Conservation (phyloP, 2,113 vertebrate species). For the Ptilonorhynchus violaceus region DNA sequence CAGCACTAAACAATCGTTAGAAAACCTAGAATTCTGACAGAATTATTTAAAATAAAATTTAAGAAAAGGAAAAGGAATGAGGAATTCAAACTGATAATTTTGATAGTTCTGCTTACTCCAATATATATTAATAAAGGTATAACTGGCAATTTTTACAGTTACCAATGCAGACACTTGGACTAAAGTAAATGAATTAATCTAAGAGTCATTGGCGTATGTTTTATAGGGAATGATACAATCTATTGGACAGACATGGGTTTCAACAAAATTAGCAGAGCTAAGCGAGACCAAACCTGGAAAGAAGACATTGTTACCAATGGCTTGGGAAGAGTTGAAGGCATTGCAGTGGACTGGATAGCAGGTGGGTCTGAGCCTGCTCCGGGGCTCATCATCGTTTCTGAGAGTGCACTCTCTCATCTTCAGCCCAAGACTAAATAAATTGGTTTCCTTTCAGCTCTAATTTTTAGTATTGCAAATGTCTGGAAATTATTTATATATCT, state of each 20-base stretch:
- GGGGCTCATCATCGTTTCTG: background rate
- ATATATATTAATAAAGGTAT: background rate
- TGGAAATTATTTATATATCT: background rate
- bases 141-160: background rate
- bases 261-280: constrained; percentile 93
- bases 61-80: background rate
- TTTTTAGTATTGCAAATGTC: background rate
- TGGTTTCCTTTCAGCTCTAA: background rate
- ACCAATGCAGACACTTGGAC: background rate
- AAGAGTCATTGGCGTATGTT: background rate
- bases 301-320: constrained; percentile 95
- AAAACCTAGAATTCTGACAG: background rate
- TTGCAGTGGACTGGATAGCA: constrained; percentile 97
- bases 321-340: constrained; percentile 94
- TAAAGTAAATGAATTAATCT: background rate
- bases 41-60: background rate
- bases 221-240: constrained; percentile 92
- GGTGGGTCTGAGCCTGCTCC: constrained; percentile 66
- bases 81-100: background rate
- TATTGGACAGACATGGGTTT: constrained; percentile 99
- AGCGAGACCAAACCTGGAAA: constrained; percentile 96
- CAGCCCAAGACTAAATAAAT: background rate
- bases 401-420: background rate
- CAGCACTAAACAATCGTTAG: background rate
- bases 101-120: background rate